Conservation (phyloP, 1,140 invertebrate species). For the Physella acuta region DNA sequence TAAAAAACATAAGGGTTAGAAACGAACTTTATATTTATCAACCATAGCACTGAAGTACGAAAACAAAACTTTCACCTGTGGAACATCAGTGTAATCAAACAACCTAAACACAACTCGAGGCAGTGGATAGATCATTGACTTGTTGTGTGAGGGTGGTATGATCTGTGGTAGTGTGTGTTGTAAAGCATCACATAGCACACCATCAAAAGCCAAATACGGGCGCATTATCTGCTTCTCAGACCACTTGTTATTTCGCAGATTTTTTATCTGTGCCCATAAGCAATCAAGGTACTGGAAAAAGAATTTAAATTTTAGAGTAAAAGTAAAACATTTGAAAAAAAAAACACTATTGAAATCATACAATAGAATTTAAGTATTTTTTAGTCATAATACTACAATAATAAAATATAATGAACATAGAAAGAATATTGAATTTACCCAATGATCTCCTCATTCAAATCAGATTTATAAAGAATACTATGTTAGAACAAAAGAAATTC, state of each 20-base stretch:
- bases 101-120: slow-evolving; percentile 66
- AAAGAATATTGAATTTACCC: too few species aligned
- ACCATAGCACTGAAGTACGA: not conserved
- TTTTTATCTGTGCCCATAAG: slow-evolving; percentile 92
- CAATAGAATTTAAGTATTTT: too few species aligned
- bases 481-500: slow-evolving; percentile 1
- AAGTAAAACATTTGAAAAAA: too few species aligned
- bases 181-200: slow-evolving; percentile 88
- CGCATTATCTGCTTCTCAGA: slow-evolving; percentile 93
- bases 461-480: too few species aligned
- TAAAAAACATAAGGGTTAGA: not conserved
- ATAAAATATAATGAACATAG: not conserved
- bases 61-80: slow-evolving; percentile 68
- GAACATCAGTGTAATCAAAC: slow-evolving; percentile 99
- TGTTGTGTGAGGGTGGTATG: slow-evolving; percentile 86
- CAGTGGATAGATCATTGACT: slow-evolving; percentile 85
- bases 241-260: slow-evolving; percentile 92
- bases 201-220: slow-evolving; percentile 94
- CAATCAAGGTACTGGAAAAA: slow-evolving; percentile 82
- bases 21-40: not conserved
- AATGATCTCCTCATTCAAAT: too few species aligned
- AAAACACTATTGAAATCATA: too few species aligned
- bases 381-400: not conserved
- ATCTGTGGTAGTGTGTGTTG: slow-evolving; percentile 90
- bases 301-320: not conserved